Conservation (phyloP, 2,113 vertebrate species). For the Phaethon lepturus region DNA sequence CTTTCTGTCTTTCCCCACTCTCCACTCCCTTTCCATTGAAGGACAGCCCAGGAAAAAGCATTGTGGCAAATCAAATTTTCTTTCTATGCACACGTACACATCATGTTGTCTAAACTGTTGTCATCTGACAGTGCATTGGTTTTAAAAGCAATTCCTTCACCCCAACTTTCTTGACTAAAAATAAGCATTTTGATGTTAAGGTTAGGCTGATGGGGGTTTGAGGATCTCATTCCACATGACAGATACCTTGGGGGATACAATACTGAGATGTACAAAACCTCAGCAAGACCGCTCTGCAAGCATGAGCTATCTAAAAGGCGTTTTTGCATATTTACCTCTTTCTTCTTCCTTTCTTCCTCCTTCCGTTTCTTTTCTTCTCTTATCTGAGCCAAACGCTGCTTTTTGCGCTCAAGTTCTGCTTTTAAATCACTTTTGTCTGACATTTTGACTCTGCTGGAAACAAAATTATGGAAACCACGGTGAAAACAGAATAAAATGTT, state of each 20-base stretch:
- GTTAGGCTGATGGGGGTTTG: neutral
- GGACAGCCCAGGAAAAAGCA: constrained; percentile 10
- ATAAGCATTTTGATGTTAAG: constrained; percentile 23
- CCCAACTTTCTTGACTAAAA: constrained; percentile 13
- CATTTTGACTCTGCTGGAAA: constrained; percentile 81
- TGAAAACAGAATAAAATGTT: neutral
- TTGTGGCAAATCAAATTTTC: constrained; percentile 25
- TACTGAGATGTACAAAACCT: neutral
- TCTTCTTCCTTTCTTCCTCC: constrained; percentile 97
- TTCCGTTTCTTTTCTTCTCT: constrained; percentile 98
- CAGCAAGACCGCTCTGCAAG: neutral
- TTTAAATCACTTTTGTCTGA: constrained; percentile 98
- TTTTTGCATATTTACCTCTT: constrained; percentile 84
- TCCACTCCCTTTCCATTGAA: constrained; percentile 8
- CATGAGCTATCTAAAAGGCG: neutral
- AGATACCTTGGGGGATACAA: neutral
- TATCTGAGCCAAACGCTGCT: constrained; percentile 96
- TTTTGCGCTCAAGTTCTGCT: constrained; percentile 97
- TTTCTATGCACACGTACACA: neutral
- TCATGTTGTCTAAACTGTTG: constrained; percentile 22
- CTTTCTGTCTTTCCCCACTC: neutral
- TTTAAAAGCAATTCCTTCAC: constrained; percentile 19
- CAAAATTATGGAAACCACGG: constrained; percentile 1
- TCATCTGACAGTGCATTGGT: neutral
- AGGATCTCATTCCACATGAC: neutral